These are phyloP conservation scores for Miichthys miiuy DNA, from an alignment of 2,797 vertebrate species.

Conservation along the genomic window DNA sequence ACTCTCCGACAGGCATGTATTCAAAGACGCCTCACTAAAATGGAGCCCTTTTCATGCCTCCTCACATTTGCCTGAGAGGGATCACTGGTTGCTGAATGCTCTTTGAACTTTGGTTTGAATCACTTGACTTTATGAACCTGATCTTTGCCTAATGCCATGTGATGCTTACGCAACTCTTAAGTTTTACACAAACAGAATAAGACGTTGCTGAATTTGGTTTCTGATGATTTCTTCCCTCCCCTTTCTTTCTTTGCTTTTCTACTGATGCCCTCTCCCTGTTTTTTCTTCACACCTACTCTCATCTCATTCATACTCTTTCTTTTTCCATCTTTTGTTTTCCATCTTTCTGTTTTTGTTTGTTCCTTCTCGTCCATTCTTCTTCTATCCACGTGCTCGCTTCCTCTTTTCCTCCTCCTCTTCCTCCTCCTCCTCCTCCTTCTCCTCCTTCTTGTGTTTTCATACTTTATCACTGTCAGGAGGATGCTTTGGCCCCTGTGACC, in stretches of 20 bases:
- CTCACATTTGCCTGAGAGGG: conserved; percentile 85
- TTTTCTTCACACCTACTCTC: conserved; percentile 57
- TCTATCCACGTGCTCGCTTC: conserved; percentile 32
- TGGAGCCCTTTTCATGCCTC: conserved; percentile 76
- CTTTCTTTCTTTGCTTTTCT: conserved; percentile 59
- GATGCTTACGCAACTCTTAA: conserved; percentile 62
- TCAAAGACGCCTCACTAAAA: conserved; percentile 84
- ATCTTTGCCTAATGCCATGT: conserved; percentile 74
- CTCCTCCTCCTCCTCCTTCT: conserved; percentile 32
- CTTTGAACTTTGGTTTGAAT: conserved; percentile 82
- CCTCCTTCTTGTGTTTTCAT: conserved; percentile 36
- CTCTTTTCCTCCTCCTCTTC: conserved; percentile 1
- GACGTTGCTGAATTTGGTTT: conserved; percentile 13
- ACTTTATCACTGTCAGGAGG: conserved; percentile 78
- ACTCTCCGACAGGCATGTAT: conserved; percentile 82
- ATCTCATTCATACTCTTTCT: conserved; percentile 54
- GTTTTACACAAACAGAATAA: conserved; percentile 38
- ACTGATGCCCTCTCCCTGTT: conserved; percentile 60
- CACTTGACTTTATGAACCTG: conserved; percentile 77
- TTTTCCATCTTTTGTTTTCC: conserved; percentile 54
- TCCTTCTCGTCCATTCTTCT: conserved; percentile 37
- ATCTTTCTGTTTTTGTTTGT: conserved; percentile 58
- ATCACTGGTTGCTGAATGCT: conserved; percentile 89
- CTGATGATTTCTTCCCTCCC: conserved; percentile 19
- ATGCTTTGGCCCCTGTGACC: conserved; percentile 80